A percentile compares a stretch with the other conserved stretches of the same genome.
Evolutionary conservation across 2,888 invertebrate species (phyloP).

Genomic region (Metellina segmentata): DNA sequence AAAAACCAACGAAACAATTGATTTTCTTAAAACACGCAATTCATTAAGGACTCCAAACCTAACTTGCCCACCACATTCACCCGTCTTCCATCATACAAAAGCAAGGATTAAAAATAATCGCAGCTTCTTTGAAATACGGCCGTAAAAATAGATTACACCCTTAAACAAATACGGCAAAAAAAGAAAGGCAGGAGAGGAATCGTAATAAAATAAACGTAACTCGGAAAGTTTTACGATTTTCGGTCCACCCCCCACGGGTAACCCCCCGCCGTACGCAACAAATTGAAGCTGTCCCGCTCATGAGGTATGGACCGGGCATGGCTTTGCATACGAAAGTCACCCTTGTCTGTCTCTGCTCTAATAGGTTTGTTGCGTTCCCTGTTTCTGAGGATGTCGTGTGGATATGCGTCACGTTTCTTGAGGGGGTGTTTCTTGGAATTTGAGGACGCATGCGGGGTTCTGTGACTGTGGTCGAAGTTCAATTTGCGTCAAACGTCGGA

Average conservation of each 20-base stretch:
- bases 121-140: neutral
- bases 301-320: conserved; percentile 15
- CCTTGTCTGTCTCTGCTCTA: neutral
- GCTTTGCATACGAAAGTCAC: conserved; percentile 35
- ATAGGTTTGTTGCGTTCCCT: neutral
- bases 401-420: neutral
- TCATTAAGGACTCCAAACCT: neutral
- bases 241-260: conserved; percentile 1
- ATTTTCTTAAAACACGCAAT: neutral
- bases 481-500: neutral
- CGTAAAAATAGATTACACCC: conserved; percentile 33
- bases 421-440: neutral
- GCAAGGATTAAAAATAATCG: conserved; percentile 52
- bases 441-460: neutral
- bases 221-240: conserved; percentile 39
- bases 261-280: conserved; percentile 25
- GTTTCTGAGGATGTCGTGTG: neutral
- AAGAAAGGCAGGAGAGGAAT: conserved; percentile 9
- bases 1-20: no score
- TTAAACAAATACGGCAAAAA: conserved; percentile 50
- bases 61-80: neutral
- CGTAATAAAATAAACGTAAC: conserved; percentile 47
- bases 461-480: neutral
- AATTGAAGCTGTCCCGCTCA: conserved; percentile 46
- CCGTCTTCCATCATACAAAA: neutral